Conservation (phyloP, 2,888 invertebrate species). For the Brenthis daphne region DNA sequence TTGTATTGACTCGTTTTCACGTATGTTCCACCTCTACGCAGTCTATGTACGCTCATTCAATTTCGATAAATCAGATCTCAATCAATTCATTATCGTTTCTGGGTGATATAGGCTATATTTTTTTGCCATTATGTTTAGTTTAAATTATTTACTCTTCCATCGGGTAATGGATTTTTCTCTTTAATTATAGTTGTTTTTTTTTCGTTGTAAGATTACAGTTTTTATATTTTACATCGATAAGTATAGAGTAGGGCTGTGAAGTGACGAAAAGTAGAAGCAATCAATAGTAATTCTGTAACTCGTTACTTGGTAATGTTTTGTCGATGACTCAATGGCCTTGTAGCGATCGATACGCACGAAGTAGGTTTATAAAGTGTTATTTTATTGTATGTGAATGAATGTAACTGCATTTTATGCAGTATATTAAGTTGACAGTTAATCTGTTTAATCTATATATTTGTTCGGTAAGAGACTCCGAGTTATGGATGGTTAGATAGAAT, state of each 20-base stretch:
- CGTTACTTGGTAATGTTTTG: slow-evolving; percentile 45
- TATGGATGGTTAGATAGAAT: no score
- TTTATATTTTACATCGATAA: slow-evolving; percentile 34
- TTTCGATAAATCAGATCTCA: no score
- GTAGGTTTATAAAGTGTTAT: slow-evolving; percentile 29
- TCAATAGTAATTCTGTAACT: slow-evolving; percentile 39
- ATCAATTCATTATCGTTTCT: no score
- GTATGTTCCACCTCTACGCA: no score
- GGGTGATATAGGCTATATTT: no score
- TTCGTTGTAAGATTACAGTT: background rate
- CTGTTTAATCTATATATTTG: slow-evolving; percentile 1
- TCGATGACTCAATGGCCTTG: slow-evolving; percentile 45
- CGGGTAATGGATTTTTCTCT: background rate
- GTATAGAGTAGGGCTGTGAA: slow-evolving; percentile 22
- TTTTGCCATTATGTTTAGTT: no score
- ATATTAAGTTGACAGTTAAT: slow-evolving; percentile 8
- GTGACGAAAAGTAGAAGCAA: slow-evolving; percentile 32
- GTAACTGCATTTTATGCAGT: slow-evolving; percentile 7
- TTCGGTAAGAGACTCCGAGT: background rate
- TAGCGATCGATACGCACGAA: slow-evolving; percentile 56
- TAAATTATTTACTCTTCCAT: background rate
- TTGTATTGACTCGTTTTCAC: no score
- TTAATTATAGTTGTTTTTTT: no score
- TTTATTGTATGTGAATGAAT: slow-evolving; percentile 32
- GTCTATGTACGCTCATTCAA: no score